phyloP scores from a whole-genome alignment of 92 coral and sea anemone species.

The Palythoa grandis region DNA sequence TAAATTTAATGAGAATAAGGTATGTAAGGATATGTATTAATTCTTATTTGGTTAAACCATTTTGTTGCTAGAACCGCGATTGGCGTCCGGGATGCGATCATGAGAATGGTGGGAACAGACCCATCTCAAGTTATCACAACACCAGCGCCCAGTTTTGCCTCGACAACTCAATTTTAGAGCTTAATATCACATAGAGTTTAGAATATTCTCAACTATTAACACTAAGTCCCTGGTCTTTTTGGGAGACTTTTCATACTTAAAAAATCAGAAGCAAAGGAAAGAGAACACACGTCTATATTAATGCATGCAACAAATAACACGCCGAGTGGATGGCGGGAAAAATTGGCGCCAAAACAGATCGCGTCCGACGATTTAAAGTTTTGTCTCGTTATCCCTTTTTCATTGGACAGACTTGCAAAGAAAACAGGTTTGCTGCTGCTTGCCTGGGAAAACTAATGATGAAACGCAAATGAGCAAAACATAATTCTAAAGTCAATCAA shows the following conservation, averaged over 20 bases:
- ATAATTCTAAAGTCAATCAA: no score
- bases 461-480: no score
- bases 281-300: no score
- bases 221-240: not conserved
- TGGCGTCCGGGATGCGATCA: conserved; percentile 84
- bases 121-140: conserved; percentile 34
- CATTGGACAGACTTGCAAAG: no score
- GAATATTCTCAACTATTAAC: not conserved
- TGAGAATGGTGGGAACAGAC: conserved; percentile 55
- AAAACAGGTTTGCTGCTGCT: no score
- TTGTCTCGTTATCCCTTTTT: no score
- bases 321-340: not conserved
- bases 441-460: no score
- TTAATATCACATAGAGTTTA: not conserved
- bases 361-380: no score
- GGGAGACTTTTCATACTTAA: not conserved
- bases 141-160: conserved; percentile 32
- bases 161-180: not conserved
- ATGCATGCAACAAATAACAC: not conserved
- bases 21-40: no score
- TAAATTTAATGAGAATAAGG: no score
- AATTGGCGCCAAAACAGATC: not conserved
- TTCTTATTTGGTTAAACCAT: not conserved
- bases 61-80: conserved; percentile 63
- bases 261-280: no score